phyloP scores from a whole-genome alignment of 2,888 invertebrate genomes.

The Drosophila birchii region DNA sequence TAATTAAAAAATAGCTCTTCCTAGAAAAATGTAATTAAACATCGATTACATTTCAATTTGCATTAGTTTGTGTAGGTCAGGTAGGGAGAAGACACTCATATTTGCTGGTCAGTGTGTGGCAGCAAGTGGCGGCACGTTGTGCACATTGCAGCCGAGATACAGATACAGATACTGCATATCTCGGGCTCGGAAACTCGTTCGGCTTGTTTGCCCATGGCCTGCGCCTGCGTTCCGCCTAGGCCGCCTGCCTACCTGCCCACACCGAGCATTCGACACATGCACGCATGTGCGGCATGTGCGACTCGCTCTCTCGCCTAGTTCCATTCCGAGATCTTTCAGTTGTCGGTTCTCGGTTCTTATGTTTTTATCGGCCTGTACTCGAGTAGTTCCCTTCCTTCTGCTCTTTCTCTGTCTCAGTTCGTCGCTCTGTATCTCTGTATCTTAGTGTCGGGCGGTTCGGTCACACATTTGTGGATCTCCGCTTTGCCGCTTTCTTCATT shows the following conservation, averaged over 20 bases:
- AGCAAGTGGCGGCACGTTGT: constrained; percentile 52
- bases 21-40: background rate
- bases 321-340: constrained; percentile 21
- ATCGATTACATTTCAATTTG: background rate
- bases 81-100: background rate
- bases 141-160: constrained; percentile 56
- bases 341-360: constrained; percentile 47
- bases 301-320: constrained; percentile 23
- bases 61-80: constrained; percentile 28
- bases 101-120: constrained; percentile 34
- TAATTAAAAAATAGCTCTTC: background rate
- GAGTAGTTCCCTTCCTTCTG: constrained; percentile 34
- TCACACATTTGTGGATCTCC: constrained; percentile 52
- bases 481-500: constrained; percentile 51
- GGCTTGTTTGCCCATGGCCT: constrained; percentile 68
- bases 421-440: constrained; percentile 20
- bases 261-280: constrained; percentile 26
- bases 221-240: constrained; percentile 8
- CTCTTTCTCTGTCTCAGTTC: constrained; percentile 26
- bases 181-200: constrained; percentile 62
- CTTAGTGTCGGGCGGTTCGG: constrained; percentile 20
- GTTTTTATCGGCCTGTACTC: constrained; percentile 70
- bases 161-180: constrained; percentile 53
- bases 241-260: constrained; percentile 43
- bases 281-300: constrained; percentile 49